A percentile compares a stretch with the other conserved stretches of the same genome.
phyloP scores from a whole-genome alignment of 2,888 invertebrate species.

The Thera britannica region DNA sequence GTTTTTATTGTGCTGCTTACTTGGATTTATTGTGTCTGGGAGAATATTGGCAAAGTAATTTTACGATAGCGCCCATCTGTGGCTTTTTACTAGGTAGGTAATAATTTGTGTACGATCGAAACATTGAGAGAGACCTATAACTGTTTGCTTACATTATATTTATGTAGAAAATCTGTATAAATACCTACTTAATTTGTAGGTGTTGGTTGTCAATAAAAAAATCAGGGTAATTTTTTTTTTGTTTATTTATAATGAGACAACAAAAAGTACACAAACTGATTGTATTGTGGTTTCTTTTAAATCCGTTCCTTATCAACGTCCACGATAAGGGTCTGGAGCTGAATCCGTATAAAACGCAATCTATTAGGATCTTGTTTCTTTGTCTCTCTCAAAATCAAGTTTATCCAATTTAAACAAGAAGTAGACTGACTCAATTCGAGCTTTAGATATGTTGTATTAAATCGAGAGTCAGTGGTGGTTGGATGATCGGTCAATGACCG shows the following conservation, averaged over 20 bases:
- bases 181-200: too few species aligned
- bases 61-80: not conserved
- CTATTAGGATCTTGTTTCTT: slow-evolving; percentile 11
- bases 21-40: slow-evolving; percentile 28
- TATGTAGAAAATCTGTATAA: too few species aligned
- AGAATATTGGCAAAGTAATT: slow-evolving; percentile 12
- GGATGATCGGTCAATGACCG: slow-evolving; percentile 65
- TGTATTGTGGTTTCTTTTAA: too few species aligned
- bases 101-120: too few species aligned
- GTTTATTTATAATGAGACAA: too few species aligned
- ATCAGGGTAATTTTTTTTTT: too few species aligned
- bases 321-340: not conserved
- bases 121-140: too few species aligned
- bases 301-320: too few species aligned
- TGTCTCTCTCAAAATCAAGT: slow-evolving; percentile 33
- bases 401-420: slow-evolving; percentile 41
- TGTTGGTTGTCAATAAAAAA: too few species aligned
- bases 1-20: slow-evolving; percentile 25
- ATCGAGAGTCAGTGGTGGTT: slow-evolving; percentile 49
- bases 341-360: slow-evolving; percentile 8
- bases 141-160: too few species aligned
- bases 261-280: too few species aligned
- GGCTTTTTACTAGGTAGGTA: not conserved
- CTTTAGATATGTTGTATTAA: slow-evolving; percentile 55
- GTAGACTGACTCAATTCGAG: slow-evolving; percentile 37